Percentiles rank a stretch among this genome's conserved stretches.
phyloP scores from a whole-genome alignment of 2,113 vertebrate species.

The Mormyrus iriodes region DNA sequence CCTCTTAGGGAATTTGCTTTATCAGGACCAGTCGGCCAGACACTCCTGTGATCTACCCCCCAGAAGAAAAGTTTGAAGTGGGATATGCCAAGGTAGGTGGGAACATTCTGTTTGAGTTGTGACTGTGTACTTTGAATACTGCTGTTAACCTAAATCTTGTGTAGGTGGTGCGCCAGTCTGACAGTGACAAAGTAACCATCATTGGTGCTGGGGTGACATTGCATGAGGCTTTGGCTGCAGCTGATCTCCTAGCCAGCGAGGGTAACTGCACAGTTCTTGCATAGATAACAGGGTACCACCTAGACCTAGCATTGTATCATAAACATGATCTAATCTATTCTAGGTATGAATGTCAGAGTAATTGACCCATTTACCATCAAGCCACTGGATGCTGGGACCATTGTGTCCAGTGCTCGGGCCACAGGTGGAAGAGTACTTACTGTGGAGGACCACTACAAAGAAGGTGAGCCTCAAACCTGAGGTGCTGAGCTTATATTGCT shows the following conservation, averaged over 20 bases:
- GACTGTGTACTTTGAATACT: background rate
- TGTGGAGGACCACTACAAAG: constrained; percentile 79
- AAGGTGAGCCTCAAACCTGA: constrained; percentile 53
- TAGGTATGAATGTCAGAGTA: constrained; percentile 68
- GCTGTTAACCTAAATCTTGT: background rate
- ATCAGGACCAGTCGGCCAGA: constrained; percentile 71
- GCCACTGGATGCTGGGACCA: constrained; percentile 71
- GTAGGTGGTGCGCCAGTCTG: constrained; percentile 69
- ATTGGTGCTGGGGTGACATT: constrained; percentile 76
- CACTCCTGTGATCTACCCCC: constrained; percentile 62
- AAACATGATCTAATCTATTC: background rate
- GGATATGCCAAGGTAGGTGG: constrained; percentile 70
- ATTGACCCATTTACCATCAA: constrained; percentile 84
- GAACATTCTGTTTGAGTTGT: background rate
- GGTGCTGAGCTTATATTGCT: background rate
- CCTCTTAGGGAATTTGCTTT: constrained; percentile 72
- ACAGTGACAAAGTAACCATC: constrained; percentile 66
- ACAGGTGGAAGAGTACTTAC: constrained; percentile 72
- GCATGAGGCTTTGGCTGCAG: constrained; percentile 74
- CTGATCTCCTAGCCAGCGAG: constrained; percentile 64
- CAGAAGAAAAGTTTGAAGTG: constrained; percentile 72
- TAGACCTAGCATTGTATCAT: background rate
- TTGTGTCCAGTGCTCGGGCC: constrained; percentile 64
- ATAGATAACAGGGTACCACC: no score
- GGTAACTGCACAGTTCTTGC: constrained; percentile 39